Percentiles rank a stretch among this genome's conserved stretches.
phyloP scores from a whole-genome alignment of 2,888 invertebrate species.

The Beris morrisii region DNA sequence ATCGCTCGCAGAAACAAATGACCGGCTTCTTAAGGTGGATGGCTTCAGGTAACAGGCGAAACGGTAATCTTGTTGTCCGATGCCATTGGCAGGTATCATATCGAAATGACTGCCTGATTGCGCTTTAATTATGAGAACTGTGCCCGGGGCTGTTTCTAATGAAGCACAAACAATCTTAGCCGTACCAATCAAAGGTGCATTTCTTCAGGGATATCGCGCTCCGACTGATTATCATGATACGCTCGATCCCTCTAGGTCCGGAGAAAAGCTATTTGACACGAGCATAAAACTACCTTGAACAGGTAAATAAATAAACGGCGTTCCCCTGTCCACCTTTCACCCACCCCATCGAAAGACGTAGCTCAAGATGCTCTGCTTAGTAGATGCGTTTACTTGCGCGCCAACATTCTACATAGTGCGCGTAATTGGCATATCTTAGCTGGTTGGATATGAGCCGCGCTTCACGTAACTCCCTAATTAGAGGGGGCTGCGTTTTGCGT shows the following conservation, averaged over 20 bases:
- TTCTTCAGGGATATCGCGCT: no score
- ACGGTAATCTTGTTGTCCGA: background rate
- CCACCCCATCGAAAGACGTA: slow-evolving; percentile 11
- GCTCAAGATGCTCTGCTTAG: slow-evolving; percentile 2
- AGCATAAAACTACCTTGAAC: slow-evolving; percentile 1
- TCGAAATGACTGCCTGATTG: slow-evolving; percentile 34
- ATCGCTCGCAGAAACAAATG: background rate
- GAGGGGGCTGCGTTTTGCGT: slow-evolving; percentile 1
- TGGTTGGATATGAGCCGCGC: slow-evolving; percentile 7
- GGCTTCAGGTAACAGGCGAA: background rate
- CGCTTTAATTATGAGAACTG: slow-evolving; percentile 36
- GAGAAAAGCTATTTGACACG: slow-evolving; percentile 14
- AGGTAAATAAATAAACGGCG: slow-evolving; percentile 27
- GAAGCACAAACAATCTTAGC: slow-evolving; percentile 6
- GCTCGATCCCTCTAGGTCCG: background rate
- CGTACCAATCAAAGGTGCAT: background rate
- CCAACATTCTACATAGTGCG: background rate
- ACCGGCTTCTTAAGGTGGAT: background rate
- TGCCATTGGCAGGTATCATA: slow-evolving; percentile 9
- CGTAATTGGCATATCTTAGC: no score
- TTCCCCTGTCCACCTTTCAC: slow-evolving; percentile 12
- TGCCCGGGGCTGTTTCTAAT: slow-evolving; percentile 33
- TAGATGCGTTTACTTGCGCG: background rate
- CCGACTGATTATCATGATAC: no score
- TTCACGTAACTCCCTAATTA: slow-evolving; percentile 27